Percentiles rank a stretch among this genome's conserved stretches.
Evolutionary conservation across 2,888 invertebrate species (phyloP).

Genomic region (Acleris literana): DNA sequence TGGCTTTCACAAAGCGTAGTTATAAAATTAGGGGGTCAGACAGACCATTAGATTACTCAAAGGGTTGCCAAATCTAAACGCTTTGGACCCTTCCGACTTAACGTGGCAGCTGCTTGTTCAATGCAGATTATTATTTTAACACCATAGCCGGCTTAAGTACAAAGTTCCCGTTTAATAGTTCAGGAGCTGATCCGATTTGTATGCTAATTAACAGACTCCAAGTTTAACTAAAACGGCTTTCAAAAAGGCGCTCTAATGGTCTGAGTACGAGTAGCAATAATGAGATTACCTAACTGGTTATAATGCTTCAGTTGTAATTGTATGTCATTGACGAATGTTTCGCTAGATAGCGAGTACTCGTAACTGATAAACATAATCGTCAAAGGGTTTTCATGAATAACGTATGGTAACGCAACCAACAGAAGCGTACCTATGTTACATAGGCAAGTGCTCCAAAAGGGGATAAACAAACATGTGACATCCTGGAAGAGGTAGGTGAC

Average conservation of each 20-base stretch:
- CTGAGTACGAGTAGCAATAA: constrained; percentile 21
- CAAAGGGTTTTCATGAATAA: background rate
- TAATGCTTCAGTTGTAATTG: constrained; percentile 22
- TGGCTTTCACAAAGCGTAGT: constrained; percentile 51
- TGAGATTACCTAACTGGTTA: constrained; percentile 31
- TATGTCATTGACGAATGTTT: background rate
- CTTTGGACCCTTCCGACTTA: constrained; percentile 60
- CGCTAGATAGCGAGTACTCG: no score
- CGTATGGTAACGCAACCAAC: no score
- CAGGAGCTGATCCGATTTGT: constrained; percentile 61
- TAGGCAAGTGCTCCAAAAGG: constrained; percentile 48
- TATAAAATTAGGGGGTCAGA: constrained; percentile 63
- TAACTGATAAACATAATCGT: background rate
- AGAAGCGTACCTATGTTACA: background rate
- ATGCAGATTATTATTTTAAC: constrained; percentile 71
- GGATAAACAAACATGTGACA: constrained; percentile 60
- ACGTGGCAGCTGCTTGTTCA: constrained; percentile 65
- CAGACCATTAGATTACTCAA: constrained; percentile 65
- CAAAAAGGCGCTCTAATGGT: constrained; percentile 29
- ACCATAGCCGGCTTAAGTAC: constrained; percentile 51
- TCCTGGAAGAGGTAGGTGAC: constrained; percentile 62
- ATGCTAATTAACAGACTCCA: constrained; percentile 53
- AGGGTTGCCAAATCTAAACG: constrained; percentile 78
- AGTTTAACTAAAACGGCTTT: constrained; percentile 32
- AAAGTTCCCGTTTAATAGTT: constrained; percentile 48